A percentile compares a stretch with the other conserved stretches of the same genome.
These are phyloP conservation scores for Triops longicaudatus DNA, from an alignment of 1,140 invertebrate species.

Conservation along the genomic window DNA sequence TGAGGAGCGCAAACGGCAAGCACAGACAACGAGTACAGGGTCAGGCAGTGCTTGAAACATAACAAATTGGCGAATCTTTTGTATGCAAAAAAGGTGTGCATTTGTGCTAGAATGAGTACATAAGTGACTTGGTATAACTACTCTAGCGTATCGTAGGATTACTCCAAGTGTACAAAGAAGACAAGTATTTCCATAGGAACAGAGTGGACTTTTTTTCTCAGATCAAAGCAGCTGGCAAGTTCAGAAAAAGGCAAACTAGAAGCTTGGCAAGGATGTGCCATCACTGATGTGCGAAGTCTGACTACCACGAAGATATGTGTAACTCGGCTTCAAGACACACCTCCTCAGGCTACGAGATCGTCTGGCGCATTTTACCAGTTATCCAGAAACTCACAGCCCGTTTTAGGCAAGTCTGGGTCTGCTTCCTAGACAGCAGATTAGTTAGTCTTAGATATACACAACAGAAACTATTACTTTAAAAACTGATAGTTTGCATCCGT, in stretches of 20 bases:
- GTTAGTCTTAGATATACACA: conserved; percentile 29
- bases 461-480: conserved; percentile 35
- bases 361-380: conserved; percentile 48
- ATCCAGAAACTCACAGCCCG: conserved; percentile 63
- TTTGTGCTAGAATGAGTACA: background rate
- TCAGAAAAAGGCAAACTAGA: background rate
- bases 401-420: conserved; percentile 51
- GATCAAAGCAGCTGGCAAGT: background rate
- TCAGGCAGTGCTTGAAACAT: background rate
- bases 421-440: conserved; percentile 30
- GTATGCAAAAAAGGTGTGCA: background rate
- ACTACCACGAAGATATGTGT: background rate
- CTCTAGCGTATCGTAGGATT: background rate
- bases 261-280: background rate
- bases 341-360: too few species aligned
- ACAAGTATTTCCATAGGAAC: background rate
- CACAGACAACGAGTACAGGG: background rate
- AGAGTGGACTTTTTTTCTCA: background rate
- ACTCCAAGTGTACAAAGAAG: background rate
- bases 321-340: too few species aligned
- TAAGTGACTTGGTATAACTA: background rate
- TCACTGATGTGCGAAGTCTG: background rate
- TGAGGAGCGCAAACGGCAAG: conserved; percentile 58
- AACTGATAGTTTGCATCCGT: conserved; percentile 29
- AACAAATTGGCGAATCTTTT: background rate